Evolutionary conservation across 2,797 vertebrate genomes (phyloP), one percentile per base, ranked within the genome.

Genomic region (Mastacembelus armatus): DNA sequence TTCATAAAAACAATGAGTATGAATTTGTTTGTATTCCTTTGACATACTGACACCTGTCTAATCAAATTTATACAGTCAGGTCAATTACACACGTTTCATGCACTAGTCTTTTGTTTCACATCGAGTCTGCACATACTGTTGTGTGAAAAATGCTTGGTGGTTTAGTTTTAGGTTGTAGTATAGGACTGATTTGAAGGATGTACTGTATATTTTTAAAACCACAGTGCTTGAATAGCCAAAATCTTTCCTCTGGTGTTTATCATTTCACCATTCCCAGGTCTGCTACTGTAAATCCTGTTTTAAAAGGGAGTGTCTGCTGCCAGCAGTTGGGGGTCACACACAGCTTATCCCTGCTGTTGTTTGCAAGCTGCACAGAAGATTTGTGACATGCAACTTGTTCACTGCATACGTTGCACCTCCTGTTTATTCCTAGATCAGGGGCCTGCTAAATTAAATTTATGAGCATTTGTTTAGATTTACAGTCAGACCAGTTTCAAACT

Each of bases 391-490:
- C 44, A 48, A 30, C 48, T 70, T 19, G 8, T 64, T 68, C 30
- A 66, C 39, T 59, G 38, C 63, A 71, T 52, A 47, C 19, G 24
- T 67, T 71, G 54, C 43, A 47, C 24, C n/a, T 45, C 36, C 51
- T 71, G 5, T 77, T 33, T 24, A 66, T 50, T 54, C 40, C 10
- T 10, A 48, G 35, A 68, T 54, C 15, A 50, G n/a, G 12, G 4
- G 22, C 43, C 54, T 1, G 47, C 51, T 58, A 50, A 48, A 64
- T 78, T 50, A 70, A 33, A 59, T 74, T 62, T 56, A 66, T 32
- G 68, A 63, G 39, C 16, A 10, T 38, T n/a, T n/a, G n/a, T n/a
- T n/a, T n/a, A n/a, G n/a, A n/a, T n/a, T n/a, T n/a, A n/a, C n/a
- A n/a, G n/a, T n/a, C n/a, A n/a, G n/a, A n/a, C n/a, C n/a, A n/a